These are phyloP conservation scores for Malurus splendens DNA, from an alignment of 2,797 vertebrate species.

Conservation along the genomic window DNA sequence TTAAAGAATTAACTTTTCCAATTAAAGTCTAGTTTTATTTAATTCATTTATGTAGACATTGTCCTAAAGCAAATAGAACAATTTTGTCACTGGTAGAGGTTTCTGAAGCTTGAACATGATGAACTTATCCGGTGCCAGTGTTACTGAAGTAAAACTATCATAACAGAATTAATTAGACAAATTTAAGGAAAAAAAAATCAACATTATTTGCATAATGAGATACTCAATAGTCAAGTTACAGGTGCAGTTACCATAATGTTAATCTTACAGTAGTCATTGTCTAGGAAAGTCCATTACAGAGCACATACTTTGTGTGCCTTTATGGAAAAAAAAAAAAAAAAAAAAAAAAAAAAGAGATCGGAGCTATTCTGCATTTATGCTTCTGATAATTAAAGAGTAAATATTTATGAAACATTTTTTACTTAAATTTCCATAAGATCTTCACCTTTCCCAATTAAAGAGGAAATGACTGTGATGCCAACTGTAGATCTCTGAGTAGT, in stretches of 20 bases:
- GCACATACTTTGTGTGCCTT: neutral
- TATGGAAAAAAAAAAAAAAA: neutral
- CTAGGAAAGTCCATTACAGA: neutral
- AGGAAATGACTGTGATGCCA: neutral
- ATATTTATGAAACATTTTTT: neutral
- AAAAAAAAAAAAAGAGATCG: neutral
- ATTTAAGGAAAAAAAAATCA: neutral
- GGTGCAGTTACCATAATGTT: neutral
- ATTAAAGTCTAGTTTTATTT: conserved; percentile 51
- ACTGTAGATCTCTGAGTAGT: neutral
- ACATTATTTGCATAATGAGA: neutral
- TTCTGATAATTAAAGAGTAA: neutral
- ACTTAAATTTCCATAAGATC: neutral
- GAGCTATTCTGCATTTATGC: neutral
- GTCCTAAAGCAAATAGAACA: conserved; percentile 32
- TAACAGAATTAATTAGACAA: neutral
- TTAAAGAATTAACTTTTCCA: conserved; percentile 49
- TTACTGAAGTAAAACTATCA: conserved; percentile 24
- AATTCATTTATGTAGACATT: conserved; percentile 20
- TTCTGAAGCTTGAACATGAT: neutral
- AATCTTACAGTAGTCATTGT: neutral
- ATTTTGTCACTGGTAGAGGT: conserved; percentile 14
- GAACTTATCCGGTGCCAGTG: neutral
- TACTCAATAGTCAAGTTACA: neutral
- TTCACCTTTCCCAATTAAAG: neutral